phyloP scores from a whole-genome alignment of 1,140 invertebrate species.

The Bilobella aurantiaca region DNA sequence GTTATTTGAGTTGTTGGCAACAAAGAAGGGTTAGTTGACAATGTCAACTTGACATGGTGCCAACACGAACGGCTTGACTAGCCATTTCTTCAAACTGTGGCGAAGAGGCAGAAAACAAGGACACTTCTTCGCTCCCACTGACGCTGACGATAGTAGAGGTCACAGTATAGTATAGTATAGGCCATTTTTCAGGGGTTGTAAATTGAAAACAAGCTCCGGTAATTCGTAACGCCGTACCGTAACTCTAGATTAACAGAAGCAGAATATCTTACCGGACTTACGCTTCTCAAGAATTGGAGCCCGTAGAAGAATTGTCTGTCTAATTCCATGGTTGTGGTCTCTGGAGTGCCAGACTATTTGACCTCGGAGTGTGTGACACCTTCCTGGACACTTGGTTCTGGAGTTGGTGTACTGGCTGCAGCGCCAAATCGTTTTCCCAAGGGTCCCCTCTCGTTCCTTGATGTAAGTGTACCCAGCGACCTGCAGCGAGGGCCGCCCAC shows the following conservation, averaged over 20 bases:
- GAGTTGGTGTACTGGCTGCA: background rate
- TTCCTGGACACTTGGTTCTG: background rate
- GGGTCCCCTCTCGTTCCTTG: conserved; percentile 1
- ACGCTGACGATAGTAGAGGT: no score
- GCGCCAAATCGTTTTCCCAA: background rate
- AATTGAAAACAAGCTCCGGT: background rate
- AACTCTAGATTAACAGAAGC: no score
- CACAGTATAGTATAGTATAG: no score
- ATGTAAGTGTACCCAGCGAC: background rate
- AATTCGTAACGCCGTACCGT: background rate
- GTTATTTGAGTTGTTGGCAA: no score
- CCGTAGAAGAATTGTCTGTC: background rate
- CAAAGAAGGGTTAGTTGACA: no score
- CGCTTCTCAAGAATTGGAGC: background rate
- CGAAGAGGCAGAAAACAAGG: no score
- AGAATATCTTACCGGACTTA: background rate
- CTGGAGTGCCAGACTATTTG: background rate
- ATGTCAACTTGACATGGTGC: no score
- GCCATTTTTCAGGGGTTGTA: no score
- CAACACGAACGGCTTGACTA: no score
- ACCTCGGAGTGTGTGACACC: background rate
- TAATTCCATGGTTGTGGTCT: background rate
- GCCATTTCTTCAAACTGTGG: no score
- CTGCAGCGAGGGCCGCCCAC: background rate
- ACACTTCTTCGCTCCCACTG: no score